Base-by-base conservation (phyloP, 2,113 vertebrate species). In the Prunella himalayana region DNA sequence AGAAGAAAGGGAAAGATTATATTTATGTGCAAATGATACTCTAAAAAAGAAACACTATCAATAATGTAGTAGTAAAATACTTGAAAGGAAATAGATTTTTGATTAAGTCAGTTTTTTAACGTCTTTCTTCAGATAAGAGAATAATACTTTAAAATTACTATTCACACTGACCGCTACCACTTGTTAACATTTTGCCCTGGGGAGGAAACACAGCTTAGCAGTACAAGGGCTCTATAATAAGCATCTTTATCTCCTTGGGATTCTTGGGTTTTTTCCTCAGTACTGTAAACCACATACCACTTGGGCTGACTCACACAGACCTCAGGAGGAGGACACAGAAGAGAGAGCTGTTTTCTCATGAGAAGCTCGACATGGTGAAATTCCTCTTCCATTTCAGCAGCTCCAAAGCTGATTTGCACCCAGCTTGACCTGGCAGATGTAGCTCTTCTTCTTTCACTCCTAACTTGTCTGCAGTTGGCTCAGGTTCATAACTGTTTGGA, bases 391-490 rank as follows among this genome's bases (percentile, higher is more conserved):
- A 65, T 97, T 95, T 94, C 95, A 96, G 71, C 88, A 97, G 96
- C 92, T 72, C 87, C 64, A 71, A 75, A 95, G 72, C 78, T 6
- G 2, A 90, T 94, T 92, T 98, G 94, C 96, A 97, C 92, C 95
- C 95, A 96, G 96, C 83, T 91, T 97, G 96, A 97, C 97, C 97
- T 79, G 82, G 87, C 97, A 98, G 97, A 98, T 98, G 97, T 89
- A 94, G 95, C 78, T 96, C 90, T 95, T 98, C 96, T 93, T 86
- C 88, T 96, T 69, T 89, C 94, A 59, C 94, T 97, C 94, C 91
- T 96, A 92, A 97, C 97, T 97, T 97, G 95, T 95, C 97, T 98
- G 92, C 81, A 35, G 91, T 96, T 98, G 97, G 97, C 97, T 97
- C 86, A 35, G 88, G 47, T 88, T 86, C 94, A 89, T 9, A 85